phyloP scores from a whole-genome alignment of 2,797 vertebrate species.

The Gadopsis marmoratus region DNA sequence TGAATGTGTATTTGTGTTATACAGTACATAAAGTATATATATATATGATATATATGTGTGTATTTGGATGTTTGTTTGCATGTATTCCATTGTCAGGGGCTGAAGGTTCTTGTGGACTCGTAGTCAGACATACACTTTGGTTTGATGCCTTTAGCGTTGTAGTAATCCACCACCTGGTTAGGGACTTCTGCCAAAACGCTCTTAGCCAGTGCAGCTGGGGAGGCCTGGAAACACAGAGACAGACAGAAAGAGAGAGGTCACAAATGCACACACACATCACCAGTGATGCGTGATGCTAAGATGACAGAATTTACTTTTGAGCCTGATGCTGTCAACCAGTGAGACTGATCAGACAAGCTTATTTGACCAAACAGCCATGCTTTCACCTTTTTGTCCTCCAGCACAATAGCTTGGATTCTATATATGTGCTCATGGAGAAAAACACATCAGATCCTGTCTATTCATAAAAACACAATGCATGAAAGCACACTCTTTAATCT shows the following conservation, averaged over 20 bases:
- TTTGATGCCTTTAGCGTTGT: slow-evolving; percentile 98
- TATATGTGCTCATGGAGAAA: slow-evolving; percentile 7
- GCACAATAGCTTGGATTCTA: slow-evolving; percentile 8
- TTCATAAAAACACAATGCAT: neutral
- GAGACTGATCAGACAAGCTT: slow-evolving; percentile 63
- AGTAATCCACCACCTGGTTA: slow-evolving; percentile 99
- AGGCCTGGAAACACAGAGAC: slow-evolving; percentile 87
- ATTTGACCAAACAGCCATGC: slow-evolving; percentile 41
- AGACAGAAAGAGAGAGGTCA: slow-evolving; percentile 42
- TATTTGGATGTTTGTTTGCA: slow-evolving; percentile 80
- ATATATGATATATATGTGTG: slow-evolving; percentile 60
- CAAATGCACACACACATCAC: slow-evolving; percentile 42
- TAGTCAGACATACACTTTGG: slow-evolving; percentile 97
- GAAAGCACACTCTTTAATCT: neutral
- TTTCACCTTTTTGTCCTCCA: slow-evolving; percentile 43
- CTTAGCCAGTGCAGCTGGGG: slow-evolving; percentile 97
- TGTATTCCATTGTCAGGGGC: slow-evolving; percentile 88
- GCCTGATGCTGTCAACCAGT: slow-evolving; percentile 37
- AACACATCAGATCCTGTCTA: slow-evolving; percentile 11
- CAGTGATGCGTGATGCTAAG: slow-evolving; percentile 18
- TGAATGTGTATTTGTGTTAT: slow-evolving; percentile 75
- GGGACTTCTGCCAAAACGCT: slow-evolving; percentile 99
- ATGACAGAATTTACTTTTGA: slow-evolving; percentile 40
- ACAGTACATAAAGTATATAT: slow-evolving; percentile 68
- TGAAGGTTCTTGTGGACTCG: slow-evolving; percentile 96